Evolutionary conservation across 2,797 vertebrate species (phyloP), one percentile per base, ranked within the genome.

Genomic region (Trachops cirrhosus): DNA sequence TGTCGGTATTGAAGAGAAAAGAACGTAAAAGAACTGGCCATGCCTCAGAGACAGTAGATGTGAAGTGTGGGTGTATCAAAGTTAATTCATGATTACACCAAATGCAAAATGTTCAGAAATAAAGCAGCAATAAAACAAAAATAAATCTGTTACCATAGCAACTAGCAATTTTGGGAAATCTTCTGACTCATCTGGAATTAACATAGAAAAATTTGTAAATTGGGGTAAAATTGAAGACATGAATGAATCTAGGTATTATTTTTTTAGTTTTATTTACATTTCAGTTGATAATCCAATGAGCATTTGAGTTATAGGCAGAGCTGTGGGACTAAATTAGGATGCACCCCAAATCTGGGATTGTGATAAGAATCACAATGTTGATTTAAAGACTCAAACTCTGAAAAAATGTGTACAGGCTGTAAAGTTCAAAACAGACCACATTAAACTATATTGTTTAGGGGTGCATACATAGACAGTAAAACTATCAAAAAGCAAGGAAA

Each of bases 181-280:
- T 91, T n/a, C 57, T 62, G 50, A 91, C n/a, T 86, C 79, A 74
- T 62, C 62, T 34, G 32, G n/a, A 88, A 95, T 70, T 57, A 89
- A 73, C 64, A 75, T 7, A 78, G 8, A 82, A 73, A 89, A 9
- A 78, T 89, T 91, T 93, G 14, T 78, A 96, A 95, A 67, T 29
- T 57, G 34, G 41, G 62, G 7, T 77, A 68, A 93, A 94, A 91
- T 78, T 37, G 48, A 86, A 86, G 41, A 74, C 5, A 41, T 44
- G 83, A 70, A 57, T 87, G 29, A 32, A 86, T 24, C n/a, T 52
- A 67, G 24, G 29, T 78, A 71, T 10, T 62, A 48, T 83, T 84
- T 86, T 86, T 96, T 89, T 78, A 39, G 50, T n/a, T 54, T 96
- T 94, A 88, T 88, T 84, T 83, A 87, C 37, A 34, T 78, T 91